These are phyloP conservation scores for Standfussiana lucernea DNA, from an alignment of 2,888 invertebrate species.

Conservation along the genomic window DNA sequence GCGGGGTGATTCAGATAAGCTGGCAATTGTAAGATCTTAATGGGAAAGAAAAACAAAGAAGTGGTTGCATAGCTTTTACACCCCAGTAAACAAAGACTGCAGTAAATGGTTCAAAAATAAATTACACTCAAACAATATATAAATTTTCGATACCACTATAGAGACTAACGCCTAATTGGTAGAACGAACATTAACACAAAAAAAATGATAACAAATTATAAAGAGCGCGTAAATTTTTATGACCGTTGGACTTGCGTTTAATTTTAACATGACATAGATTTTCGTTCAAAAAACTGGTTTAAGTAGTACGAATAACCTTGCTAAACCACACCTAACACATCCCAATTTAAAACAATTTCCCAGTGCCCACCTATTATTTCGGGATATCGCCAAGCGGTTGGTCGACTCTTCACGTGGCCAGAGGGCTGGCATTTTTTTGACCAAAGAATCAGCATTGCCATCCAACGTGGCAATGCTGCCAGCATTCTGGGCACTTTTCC, in stretches of 20 bases:
- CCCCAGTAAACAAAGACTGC: constrained; percentile 4
- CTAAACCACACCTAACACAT: neutral
- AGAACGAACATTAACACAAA: neutral
- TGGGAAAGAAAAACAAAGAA: constrained; percentile 23
- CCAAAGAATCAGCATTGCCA: no score
- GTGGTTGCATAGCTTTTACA: neutral
- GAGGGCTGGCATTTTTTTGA: no score
- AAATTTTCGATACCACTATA: no score
- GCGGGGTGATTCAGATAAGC: constrained; percentile 32
- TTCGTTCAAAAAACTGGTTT: neutral
- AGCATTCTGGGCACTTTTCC: no score
- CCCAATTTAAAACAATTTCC: constrained; percentile 1
- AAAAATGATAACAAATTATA: neutral
- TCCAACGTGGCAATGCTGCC: no score
- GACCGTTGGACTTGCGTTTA: neutral
- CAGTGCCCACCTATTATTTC: no score
- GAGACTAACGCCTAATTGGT: neutral
- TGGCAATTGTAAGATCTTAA: constrained; percentile 30
- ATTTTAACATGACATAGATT: neutral
- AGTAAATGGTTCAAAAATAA: neutral
- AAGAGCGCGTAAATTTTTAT: neutral
- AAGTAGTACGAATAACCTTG: neutral
- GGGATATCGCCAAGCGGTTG: no score
- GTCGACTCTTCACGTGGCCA: no score
- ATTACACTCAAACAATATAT: no score